A percentile compares a stretch with the other conserved stretches of the same genome.
phyloP scores from a whole-genome alignment of 2,888 invertebrate genomes.

The Tetranychus piercei region DNA sequence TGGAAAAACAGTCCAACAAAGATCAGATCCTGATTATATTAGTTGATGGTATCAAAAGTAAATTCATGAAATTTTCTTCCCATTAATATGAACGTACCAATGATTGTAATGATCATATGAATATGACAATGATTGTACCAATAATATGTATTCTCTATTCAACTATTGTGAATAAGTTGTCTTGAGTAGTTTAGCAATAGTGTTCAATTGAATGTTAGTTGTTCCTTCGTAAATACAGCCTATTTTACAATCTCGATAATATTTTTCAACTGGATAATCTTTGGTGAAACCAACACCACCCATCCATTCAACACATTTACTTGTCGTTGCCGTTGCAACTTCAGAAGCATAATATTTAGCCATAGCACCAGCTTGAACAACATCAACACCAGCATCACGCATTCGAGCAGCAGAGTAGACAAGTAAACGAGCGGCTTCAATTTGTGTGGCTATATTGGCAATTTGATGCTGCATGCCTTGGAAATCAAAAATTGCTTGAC shows the following conservation, averaged over 20 bases:
- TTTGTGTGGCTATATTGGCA: constrained; percentile 63
- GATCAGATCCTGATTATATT: no score
- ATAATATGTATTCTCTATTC: no score
- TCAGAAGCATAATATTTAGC: constrained; percentile 73
- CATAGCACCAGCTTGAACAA: constrained; percentile 87
- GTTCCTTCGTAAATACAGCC: constrained; percentile 96
- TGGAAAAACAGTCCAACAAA: no score
- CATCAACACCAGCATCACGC: constrained; percentile 61
- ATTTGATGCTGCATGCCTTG: constrained; percentile 95
- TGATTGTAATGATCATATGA: no score
- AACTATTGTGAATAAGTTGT: background rate
- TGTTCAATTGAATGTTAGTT: constrained; percentile 84
- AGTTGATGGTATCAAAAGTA: no score
- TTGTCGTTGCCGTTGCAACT: constrained; percentile 59
- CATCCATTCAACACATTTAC: constrained; percentile 92
- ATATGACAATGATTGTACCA: no score
- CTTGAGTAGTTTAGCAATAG: constrained; percentile 68
- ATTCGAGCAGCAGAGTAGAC: constrained; percentile 86
- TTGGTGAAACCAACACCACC: constrained; percentile 91
- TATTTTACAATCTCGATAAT: constrained; percentile 82
- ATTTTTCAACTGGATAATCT: constrained; percentile 89
- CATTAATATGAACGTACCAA: no score
- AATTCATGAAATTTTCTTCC: no score
- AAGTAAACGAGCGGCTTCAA: constrained; percentile 71
- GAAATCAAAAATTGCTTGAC: constrained; percentile 65